phyloP scores from a whole-genome alignment of 1,140 invertebrate genomes.

The Tyrophagus putrescentiae region DNA sequence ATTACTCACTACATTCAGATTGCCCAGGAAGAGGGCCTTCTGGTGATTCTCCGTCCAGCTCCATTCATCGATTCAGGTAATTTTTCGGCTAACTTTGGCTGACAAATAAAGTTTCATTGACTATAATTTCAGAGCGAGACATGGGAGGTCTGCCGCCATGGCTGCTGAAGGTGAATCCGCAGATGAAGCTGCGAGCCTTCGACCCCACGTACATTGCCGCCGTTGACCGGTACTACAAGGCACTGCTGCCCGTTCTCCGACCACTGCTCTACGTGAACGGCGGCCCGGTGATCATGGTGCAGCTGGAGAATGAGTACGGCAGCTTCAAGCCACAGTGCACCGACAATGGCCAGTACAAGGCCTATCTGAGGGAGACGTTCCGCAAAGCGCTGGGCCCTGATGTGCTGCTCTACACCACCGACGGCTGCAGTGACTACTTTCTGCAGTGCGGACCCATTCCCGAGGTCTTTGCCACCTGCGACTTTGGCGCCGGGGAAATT shows the following conservation, averaged over 20 bases:
- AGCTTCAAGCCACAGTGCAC: slow-evolving; percentile 3
- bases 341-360: slow-evolving; percentile 23
- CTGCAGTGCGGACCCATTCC: slow-evolving; percentile 48
- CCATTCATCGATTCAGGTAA: slow-evolving; percentile 52
- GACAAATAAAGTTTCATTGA: not conserved
- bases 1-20: slow-evolving; percentile 46
- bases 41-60: slow-evolving; percentile 69
- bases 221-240: slow-evolving; percentile 33
- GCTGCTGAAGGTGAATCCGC: slow-evolving; percentile 27
- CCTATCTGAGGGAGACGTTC: slow-evolving; percentile 18
- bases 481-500: slow-evolving; percentile 15
- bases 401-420: slow-evolving; percentile 25
- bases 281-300: slow-evolving; percentile 35
- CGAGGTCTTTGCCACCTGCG: slow-evolving; percentile 46
- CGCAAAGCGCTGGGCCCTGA: slow-evolving; percentile 18
- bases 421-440: slow-evolving; percentile 20
- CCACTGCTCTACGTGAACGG: slow-evolving; percentile 35
- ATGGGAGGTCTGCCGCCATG: slow-evolving; percentile 34
- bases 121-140: not conserved
- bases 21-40: slow-evolving; percentile 61
- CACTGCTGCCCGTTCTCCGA: slow-evolving; percentile 32
- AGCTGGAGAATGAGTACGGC: slow-evolving; percentile 30
- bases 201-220: slow-evolving; percentile 30
- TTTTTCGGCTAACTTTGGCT: not conserved
- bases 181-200: slow-evolving; percentile 24